phyloP scores from a whole-genome alignment of 2,888 invertebrate genomes.

The Sesamia inferens region DNA sequence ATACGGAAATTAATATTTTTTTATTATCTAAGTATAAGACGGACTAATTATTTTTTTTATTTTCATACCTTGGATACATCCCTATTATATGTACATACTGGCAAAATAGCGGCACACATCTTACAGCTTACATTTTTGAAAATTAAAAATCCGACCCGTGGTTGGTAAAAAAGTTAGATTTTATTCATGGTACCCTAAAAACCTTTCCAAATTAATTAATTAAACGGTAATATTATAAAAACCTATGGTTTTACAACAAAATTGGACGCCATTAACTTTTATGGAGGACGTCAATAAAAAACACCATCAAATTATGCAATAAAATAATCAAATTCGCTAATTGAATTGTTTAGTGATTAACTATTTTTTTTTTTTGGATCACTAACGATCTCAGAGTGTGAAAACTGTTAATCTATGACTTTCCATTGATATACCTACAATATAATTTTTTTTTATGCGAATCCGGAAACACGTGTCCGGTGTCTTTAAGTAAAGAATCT shows the following conservation, averaged over 20 bases:
- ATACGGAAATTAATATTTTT: too few species aligned
- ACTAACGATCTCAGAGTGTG: slow-evolving; percentile 27
- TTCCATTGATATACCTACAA: too few species aligned
- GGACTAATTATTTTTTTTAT: too few species aligned
- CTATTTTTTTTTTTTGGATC: slow-evolving; percentile 28
- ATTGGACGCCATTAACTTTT: slow-evolving; percentile 42
- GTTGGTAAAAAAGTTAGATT: background rate
- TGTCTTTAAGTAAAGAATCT: too few species aligned
- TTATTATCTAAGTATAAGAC: too few species aligned
- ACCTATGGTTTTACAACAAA: slow-evolving; percentile 48
- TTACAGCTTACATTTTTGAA: too few species aligned
- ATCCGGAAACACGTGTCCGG: too few species aligned
- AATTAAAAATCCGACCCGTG: background rate
- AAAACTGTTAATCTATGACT: slow-evolving; percentile 12
- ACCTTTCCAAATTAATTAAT: slow-evolving; percentile 28
- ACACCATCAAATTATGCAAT: slow-evolving; percentile 41
- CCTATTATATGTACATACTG: too few species aligned
- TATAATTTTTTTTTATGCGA: too few species aligned
- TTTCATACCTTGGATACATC: too few species aligned
- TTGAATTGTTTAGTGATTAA: slow-evolving; percentile 51
- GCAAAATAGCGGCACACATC: too few species aligned
- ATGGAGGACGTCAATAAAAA: slow-evolving; percentile 34
- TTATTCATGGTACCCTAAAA: slow-evolving; percentile 5
- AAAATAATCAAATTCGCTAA: slow-evolving; percentile 39
- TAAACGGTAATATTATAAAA: slow-evolving; percentile 46